phyloP scores from a whole-genome alignment of 2,888 invertebrate species.

The Galerucella pusilla region DNA sequence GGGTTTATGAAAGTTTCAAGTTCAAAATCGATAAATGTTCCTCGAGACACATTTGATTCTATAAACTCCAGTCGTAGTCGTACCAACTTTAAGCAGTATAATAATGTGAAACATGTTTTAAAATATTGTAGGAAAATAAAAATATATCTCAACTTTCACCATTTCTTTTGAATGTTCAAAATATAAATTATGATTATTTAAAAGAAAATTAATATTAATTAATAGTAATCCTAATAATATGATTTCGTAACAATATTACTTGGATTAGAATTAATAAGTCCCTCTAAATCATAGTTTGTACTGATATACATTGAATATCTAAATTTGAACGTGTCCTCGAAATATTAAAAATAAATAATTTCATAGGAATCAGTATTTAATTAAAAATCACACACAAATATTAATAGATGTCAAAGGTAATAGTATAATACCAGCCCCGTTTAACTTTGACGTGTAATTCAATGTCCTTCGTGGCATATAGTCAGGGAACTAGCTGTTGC shows the following conservation, averaged over 20 bases:
- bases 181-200: background rate
- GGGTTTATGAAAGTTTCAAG: background rate
- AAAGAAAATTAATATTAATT: no score
- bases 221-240: background rate
- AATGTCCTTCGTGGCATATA: no score
- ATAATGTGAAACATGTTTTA: no score
- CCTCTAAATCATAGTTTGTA: background rate
- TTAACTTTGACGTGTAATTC: no score
- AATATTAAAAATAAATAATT: conserved; percentile 1
- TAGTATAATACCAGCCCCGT: no score
- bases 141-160: no score
- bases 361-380: background rate
- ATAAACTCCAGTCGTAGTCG: no score
- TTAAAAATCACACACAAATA: background rate
- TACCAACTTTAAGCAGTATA: no score
- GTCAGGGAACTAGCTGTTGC: no score
- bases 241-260: background rate
- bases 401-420: no score
- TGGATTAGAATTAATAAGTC: background rate
- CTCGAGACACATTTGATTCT: background rate
- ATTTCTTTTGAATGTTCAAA: no score
- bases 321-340: background rate
- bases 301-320: background rate
- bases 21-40: background rate
- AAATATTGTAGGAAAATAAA: no score